Base-by-base conservation (phyloP, 2,888 invertebrate genomes). In the Torymus tubicola region DNA sequence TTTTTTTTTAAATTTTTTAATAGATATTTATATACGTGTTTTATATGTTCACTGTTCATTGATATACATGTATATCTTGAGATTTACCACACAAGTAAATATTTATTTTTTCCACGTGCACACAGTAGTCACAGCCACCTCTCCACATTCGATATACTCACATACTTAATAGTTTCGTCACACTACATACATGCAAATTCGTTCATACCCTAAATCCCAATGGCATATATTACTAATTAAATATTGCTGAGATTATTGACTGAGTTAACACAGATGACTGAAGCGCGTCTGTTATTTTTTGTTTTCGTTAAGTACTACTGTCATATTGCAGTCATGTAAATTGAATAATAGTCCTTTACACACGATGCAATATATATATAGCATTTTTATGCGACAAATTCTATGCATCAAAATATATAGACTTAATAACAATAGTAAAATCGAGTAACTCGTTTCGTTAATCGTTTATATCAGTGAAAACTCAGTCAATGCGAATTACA, bases 101-200 rank as follows among this genome's bases (percentile, higher is more conserved):
- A 74, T 82, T 73, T 42, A 16, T 50, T 65, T 58, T 72, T 68
- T 57, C 55, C 78, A 84, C 85, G 87, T 86, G 87, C 88, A 88
- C 87, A 83, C 88, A 87, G 83, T 85, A 87, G 86, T 88, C 88
- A 89, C 89, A 89, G 89, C 88, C 88, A 87, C 87, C 87, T 86
- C 85, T 79, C 64, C 87, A 86, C 83, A 86, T 84, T 84, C 84
- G 82, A 84, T 81, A 84, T 84, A 80, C 82, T 83, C 84, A 83
- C 83, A 14, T 60, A 78, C 24, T 72, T 53, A 77, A 77, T 52
- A 65, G 50, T 72, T 75, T 74, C 60, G 58, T 42, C 60, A 58
- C 52, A n/a, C 71, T 53, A 74, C 71, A 71, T 64, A 52, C 70
- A 77, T 57, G n/a, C 73, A 69, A 72, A 68, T 68, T 53, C 69